Percentiles rank a stretch among this genome's conserved stretches.
Conservation (phyloP, 2,888 invertebrate species). For the Ectropis crepuscularia region DNA sequence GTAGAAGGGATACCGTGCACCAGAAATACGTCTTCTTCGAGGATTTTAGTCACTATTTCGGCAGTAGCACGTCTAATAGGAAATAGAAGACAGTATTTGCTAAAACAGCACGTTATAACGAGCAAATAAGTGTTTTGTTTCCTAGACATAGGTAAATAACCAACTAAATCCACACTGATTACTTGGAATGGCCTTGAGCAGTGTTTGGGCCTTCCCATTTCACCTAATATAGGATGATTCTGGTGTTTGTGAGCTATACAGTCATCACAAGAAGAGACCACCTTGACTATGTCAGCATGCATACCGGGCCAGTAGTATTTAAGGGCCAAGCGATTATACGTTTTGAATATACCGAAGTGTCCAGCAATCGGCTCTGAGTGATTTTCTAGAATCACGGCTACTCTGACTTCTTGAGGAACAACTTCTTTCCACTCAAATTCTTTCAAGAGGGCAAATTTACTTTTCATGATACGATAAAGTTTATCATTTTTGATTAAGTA, state of each 20-base stretch:
- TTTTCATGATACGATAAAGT: slow-evolving; percentile 36
- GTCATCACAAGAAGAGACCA: neutral
- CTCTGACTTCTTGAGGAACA: slow-evolving; percentile 29
- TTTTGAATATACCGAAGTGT: slow-evolving; percentile 6
- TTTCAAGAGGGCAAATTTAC: slow-evolving; percentile 12
- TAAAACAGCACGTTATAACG: slow-evolving; percentile 41
- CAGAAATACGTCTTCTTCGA: slow-evolving; percentile 44
- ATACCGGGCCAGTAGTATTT: slow-evolving; percentile 9
- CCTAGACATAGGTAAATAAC: slow-evolving; percentile 37
- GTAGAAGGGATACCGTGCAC: slow-evolving; percentile 47
- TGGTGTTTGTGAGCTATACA: slow-evolving; percentile 13
- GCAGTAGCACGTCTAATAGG: slow-evolving; percentile 37
- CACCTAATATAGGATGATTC: slow-evolving; percentile 30
- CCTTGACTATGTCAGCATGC: slow-evolving; percentile 3
- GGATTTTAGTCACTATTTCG: slow-evolving; percentile 12
- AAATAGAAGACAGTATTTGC: slow-evolving; percentile 40
- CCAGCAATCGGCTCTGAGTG: slow-evolving; percentile 27
- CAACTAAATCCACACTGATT: slow-evolving; percentile 41
- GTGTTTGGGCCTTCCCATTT: slow-evolving; percentile 42
- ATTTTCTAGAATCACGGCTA: slow-evolving; percentile 24
- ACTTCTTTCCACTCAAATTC: slow-evolving; percentile 47
- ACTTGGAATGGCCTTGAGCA: slow-evolving; percentile 43
- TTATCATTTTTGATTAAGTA: slow-evolving; percentile 29
- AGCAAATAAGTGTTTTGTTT: slow-evolving; percentile 36
- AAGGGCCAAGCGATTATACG: slow-evolving; percentile 1